Conservation (phyloP, 2,113 vertebrate genomes). For the Festucalex cinctus region DNA sequence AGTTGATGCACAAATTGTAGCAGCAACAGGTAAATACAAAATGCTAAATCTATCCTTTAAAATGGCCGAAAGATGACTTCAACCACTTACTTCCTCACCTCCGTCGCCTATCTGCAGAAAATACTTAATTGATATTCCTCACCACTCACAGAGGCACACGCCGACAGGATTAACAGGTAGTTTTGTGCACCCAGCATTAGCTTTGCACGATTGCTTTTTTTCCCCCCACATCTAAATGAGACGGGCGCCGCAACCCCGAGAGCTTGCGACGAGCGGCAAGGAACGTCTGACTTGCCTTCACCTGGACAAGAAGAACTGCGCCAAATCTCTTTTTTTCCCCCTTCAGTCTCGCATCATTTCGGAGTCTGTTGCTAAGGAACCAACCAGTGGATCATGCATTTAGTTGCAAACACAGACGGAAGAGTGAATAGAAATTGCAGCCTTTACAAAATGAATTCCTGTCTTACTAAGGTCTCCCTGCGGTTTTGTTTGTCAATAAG, state of each 20-base stretch:
- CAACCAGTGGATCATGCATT: constrained; percentile 69
- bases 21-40: constrained; percentile 18
- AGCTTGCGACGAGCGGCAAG: constrained; percentile 37
- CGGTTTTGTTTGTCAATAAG: constrained; percentile 45
- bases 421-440: constrained; percentile 58
- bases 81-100: neutral
- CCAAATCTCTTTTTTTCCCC: constrained; percentile 52
- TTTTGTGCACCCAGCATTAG: neutral
- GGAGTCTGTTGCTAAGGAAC: constrained; percentile 79
- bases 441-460: constrained; percentile 45
- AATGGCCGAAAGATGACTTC: neutral
- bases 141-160: neutral
- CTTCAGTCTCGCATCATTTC: constrained; percentile 72
- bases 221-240: constrained; percentile 17
- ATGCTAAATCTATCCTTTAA: neutral
- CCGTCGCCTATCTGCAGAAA: neutral
- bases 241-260: constrained; percentile 12
- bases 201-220: constrained; percentile 10
- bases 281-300: constrained; percentile 54
- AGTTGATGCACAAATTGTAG: constrained; percentile 4
- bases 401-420: constrained; percentile 56
- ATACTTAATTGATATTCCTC: constrained; percentile 9
- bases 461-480: constrained; percentile 28
- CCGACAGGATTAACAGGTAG: neutral
- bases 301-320: constrained; percentile 68